Conservation (phyloP, 1,140 invertebrate genomes). For the Brachionus koreanus region DNA sequence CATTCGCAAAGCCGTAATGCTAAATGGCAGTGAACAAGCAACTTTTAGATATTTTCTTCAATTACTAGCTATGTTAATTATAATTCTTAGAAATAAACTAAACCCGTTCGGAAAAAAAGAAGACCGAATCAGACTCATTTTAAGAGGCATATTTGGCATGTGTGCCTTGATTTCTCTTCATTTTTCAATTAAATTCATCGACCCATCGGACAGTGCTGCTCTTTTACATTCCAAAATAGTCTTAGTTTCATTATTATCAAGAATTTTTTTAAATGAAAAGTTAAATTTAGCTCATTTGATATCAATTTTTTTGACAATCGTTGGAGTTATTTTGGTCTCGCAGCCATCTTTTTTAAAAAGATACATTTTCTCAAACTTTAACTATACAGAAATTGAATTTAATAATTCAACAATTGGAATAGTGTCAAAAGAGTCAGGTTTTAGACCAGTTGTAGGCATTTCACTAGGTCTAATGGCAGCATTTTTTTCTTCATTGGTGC, state of each 20-base stretch:
- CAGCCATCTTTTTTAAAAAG: conserved; percentile 23
- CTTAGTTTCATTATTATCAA: conserved; percentile 1
- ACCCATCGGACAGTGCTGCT: conserved; percentile 31
- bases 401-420: background rate
- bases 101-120: conserved; percentile 33
- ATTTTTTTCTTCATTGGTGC: conserved; percentile 10
- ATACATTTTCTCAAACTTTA: background rate
- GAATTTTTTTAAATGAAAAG: conserved; percentile 42
- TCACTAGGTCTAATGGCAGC: background rate
- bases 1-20: background rate
- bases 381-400: background rate
- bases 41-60: conserved; percentile 3
- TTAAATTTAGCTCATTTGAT: background rate
- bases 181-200: conserved; percentile 29
- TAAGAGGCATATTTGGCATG: conserved; percentile 25
- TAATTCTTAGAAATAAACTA: background rate
- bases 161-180: conserved; percentile 8
- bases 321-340: conserved; percentile 19
- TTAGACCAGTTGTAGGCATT: background rate
- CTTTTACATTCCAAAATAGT: conserved; percentile 27
- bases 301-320: background rate
- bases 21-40: conserved; percentile 25
- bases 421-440: background rate
- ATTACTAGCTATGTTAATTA: background rate
- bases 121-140: background rate